Evolutionary conservation across 2,113 vertebrate genomes (phyloP).

Genomic region (Anhinga rufa): DNA sequence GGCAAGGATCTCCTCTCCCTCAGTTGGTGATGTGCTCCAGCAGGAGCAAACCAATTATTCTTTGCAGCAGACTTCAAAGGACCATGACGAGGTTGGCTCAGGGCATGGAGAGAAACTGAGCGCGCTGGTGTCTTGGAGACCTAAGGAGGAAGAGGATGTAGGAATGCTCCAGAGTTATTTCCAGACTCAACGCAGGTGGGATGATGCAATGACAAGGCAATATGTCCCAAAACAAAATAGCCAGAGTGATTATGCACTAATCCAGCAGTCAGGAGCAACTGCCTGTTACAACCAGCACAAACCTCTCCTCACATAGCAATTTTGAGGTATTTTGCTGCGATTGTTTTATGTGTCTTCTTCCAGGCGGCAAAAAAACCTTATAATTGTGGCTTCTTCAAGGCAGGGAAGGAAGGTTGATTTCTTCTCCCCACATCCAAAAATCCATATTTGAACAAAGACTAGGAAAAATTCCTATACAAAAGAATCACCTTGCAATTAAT

Average conservation of each 20-base stretch:
- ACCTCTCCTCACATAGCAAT: no score
- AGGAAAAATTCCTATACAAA: not conserved
- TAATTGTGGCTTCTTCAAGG: not conserved
- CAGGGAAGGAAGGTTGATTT: not conserved
- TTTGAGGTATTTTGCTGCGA: not conserved
- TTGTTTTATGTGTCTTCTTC: not conserved
- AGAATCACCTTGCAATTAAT: not conserved
- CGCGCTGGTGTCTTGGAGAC: not conserved
- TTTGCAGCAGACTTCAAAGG: not conserved
- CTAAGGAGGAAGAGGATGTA: not conserved
- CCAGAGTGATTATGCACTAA: rapidly evolving
- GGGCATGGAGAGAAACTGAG: not conserved
- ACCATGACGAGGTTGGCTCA: not conserved
- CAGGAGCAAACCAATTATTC: not conserved
- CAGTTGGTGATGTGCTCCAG: not conserved
- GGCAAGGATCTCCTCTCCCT: not conserved
- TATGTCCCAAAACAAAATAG: not conserved
- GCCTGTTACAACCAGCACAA: not conserved
- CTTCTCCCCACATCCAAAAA: not conserved
- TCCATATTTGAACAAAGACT: not conserved
- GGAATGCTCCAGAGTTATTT: not conserved
- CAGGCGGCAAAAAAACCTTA: not conserved
- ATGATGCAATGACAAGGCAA: not conserved
- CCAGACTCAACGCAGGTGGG: not conserved
- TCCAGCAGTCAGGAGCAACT: not conserved